These are phyloP conservation scores for Cyclina sinensis DNA, from an alignment of 1,140 invertebrate species.

Conservation along the genomic window DNA sequence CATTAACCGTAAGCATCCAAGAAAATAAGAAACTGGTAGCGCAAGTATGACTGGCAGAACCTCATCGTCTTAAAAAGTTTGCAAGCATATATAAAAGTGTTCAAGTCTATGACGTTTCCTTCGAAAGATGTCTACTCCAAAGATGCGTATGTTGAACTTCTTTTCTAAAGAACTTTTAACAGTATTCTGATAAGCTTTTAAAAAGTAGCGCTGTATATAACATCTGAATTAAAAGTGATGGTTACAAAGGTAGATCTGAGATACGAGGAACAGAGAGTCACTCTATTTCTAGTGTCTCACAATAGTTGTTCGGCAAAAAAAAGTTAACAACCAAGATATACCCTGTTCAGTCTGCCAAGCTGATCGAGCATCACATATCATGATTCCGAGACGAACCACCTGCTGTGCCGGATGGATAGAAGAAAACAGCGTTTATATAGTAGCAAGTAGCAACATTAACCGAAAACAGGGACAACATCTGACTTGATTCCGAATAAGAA, in stretches of 20 bases:
- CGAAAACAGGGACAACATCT: conserved; percentile 57
- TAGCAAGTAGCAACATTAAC: conserved; percentile 51
- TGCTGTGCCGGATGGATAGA: conserved; percentile 66
- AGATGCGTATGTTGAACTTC: no score
- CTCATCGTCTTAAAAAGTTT: no score
- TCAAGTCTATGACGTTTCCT: no score
- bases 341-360: conserved; percentile 68
- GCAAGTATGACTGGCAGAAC: no score
- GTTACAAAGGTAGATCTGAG: neutral
- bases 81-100: no score
- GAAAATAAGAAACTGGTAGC: no score
- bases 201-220: no score
- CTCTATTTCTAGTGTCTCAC: neutral
- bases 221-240: neutral
- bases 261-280: conserved; percentile 39
- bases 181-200: no score
- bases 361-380: conserved; percentile 34
- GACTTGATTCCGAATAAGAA: conserved; percentile 71
- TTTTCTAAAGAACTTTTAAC: no score
- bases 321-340: conserved; percentile 38
- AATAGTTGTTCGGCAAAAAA: neutral
- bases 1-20: no score
- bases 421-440: conserved; percentile 72
- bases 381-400: conserved; percentile 63
- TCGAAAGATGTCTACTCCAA: no score